Percentiles rank a stretch among this genome's conserved stretches.
Conservation (phyloP, 2,113 vertebrate species). For the Leiothrix lutea region DNA sequence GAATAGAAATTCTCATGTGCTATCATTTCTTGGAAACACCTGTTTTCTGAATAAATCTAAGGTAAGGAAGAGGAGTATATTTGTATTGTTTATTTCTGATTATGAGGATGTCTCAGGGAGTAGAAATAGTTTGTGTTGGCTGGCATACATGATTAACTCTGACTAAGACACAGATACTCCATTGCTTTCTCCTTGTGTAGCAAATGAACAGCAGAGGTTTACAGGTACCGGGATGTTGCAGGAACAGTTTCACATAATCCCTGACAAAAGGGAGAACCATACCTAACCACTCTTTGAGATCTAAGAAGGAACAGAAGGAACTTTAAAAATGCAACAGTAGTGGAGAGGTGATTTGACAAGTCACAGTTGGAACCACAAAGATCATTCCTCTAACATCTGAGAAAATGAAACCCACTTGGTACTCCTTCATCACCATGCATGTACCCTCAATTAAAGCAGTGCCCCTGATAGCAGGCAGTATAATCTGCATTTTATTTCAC, state of each 20-base stretch:
- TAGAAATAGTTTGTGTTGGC: not conserved
- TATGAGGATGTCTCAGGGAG: not conserved
- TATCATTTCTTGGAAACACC: slow-evolving; percentile 24
- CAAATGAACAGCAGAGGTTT: not conserved
- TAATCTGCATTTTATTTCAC: slow-evolving; percentile 87
- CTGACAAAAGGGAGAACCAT: not conserved
- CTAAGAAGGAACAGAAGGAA: not conserved
- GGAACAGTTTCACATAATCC: not conserved
- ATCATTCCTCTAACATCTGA: slow-evolving; percentile 40
- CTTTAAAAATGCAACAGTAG: not conserved
- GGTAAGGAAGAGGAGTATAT: not conserved
- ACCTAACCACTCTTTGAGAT: not conserved
- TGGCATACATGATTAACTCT: not conserved
- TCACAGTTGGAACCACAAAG: slow-evolving; percentile 22
- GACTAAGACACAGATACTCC: not conserved
- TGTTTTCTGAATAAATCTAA: slow-evolving; percentile 42
- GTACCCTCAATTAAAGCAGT: slow-evolving; percentile 78
- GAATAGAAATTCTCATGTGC: not conserved
- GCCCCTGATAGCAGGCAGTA: slow-evolving; percentile 78
- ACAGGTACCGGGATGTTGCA: not conserved
- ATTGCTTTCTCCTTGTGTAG: slow-evolving; percentile 13
- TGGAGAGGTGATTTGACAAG: slow-evolving; percentile 9
- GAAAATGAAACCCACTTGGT: slow-evolving; percentile 60
- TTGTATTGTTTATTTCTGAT: slow-evolving; percentile 32
- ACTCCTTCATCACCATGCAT: slow-evolving; percentile 46